Conservation (phyloP, 2,113 vertebrate genomes). For the Myotis brandtii region DNA sequence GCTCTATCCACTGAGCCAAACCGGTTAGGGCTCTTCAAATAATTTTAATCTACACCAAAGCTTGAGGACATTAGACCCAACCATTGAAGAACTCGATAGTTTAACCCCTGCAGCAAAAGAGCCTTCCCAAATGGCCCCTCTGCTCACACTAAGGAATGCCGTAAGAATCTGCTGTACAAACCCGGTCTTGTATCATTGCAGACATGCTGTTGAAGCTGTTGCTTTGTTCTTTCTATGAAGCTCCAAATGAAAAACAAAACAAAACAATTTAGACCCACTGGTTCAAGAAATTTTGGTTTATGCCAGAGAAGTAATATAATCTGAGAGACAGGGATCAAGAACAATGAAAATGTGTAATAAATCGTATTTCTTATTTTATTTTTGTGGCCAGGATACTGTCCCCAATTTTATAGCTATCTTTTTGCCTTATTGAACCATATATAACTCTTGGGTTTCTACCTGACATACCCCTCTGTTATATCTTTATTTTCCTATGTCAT, state of each 20-base stretch:
- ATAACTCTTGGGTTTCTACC: background rate
- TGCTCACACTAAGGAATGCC: background rate
- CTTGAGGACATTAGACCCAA: background rate
- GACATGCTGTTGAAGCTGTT: accelerated
- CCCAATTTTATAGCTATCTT: background rate
- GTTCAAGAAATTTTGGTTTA: background rate
- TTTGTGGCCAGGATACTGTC: background rate
- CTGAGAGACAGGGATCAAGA: background rate
- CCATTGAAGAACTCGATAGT: background rate
- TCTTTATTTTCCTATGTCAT: background rate
- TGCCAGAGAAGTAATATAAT: background rate
- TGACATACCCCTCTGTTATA: background rate
- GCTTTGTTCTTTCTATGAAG: background rate
- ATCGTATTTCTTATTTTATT: background rate
- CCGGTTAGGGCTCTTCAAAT: background rate
- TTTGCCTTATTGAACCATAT: background rate
- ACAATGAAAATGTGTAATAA: background rate
- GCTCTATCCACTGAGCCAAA: too few relatives aligned
- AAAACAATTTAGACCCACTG: background rate
- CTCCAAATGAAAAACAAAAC: background rate
- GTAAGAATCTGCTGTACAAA: accelerated
- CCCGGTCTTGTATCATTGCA: background rate
- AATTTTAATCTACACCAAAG: background rate
- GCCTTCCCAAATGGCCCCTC: background rate
- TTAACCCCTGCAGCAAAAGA: background rate